Conservation (phyloP, 2,113 vertebrate species). For the Parotia lawesii region DNA sequence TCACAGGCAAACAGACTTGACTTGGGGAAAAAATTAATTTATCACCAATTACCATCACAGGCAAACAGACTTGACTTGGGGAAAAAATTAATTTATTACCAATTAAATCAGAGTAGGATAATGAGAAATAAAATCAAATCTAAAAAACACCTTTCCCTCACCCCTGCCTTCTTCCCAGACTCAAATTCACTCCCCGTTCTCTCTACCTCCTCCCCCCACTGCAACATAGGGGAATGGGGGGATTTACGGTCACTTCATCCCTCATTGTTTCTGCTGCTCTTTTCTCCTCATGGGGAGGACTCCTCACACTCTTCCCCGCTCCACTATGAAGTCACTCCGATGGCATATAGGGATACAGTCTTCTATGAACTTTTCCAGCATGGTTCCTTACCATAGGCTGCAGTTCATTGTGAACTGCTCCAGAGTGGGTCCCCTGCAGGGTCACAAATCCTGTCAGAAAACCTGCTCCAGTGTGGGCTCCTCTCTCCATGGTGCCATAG, state of each 20-base stretch:
- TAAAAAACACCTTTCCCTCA: background rate
- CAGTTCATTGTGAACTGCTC: background rate
- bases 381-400: background rate
- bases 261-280: accelerated
- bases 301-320: background rate
- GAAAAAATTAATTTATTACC: background rate
- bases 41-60: too few species aligned
- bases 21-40: background rate
- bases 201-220: background rate
- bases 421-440: background rate
- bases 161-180: background rate
- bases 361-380: background rate
- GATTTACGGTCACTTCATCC: accelerated
- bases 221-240: background rate
- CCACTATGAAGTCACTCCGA: background rate
- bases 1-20: background rate
- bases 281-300: background rate
- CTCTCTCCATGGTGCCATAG: background rate
- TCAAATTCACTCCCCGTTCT: background rate
- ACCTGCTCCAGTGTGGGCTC: background rate
- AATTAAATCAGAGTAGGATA: background rate
- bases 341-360: background rate
- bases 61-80: background rate
- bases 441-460: background rate
- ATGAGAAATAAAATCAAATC: background rate